A percentile compares a stretch with the other conserved stretches of the same genome.
These are phyloP conservation scores for Bubo scandiacus DNA, from an alignment of 2,113 vertebrate genomes.

Conservation along the genomic window DNA sequence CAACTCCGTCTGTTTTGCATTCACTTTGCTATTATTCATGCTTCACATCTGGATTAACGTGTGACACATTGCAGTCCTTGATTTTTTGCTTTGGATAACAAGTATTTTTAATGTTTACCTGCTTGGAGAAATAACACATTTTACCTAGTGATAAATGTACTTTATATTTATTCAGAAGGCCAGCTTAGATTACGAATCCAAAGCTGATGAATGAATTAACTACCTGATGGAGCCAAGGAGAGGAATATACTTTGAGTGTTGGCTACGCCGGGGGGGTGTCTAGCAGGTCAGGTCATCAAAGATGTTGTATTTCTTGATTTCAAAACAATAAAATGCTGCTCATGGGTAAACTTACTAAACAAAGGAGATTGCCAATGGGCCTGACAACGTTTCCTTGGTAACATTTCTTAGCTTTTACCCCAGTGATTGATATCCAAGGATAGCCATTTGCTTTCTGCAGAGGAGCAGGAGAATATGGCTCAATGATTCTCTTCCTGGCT, in stretches of 20 bases:
- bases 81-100: background rate
- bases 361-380: constrained; percentile 51
- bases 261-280: background rate
- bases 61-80: background rate
- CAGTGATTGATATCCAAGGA: constrained; percentile 61
- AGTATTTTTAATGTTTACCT: constrained; percentile 32
- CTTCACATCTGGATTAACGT: background rate
- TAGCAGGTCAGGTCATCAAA: background rate
- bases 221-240: background rate
- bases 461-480: constrained; percentile 25
- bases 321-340: constrained; percentile 30
- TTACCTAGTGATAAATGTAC: background rate
- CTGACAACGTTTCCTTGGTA: constrained; percentile 61
- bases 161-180: background rate
- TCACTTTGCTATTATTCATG: background rate
- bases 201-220: background rate
- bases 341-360: constrained; percentile 44
- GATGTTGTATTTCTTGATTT: background rate
- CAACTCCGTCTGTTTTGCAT: background rate
- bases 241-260: background rate
- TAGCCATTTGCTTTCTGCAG: constrained; percentile 59
- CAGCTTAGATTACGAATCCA: background rate
- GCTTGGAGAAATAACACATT: background rate
- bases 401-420: constrained; percentile 66
- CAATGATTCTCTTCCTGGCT: constrained; percentile 14